Percentiles rank a stretch among this genome's conserved stretches.
phyloP scores from a whole-genome alignment of 2,113 vertebrate species.

The Coregonus clupeaformis region DNA sequence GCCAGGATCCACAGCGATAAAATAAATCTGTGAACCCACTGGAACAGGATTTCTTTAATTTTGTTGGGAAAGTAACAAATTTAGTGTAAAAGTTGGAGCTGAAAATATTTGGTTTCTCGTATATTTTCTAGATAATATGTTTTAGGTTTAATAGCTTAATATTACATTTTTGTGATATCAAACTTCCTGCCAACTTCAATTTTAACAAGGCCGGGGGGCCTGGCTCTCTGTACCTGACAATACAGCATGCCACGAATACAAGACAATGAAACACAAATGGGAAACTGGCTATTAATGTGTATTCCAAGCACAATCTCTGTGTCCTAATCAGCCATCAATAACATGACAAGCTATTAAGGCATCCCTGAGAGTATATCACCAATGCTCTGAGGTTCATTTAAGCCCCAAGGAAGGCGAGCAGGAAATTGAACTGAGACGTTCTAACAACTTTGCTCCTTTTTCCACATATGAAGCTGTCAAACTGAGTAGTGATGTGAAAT shows the following conservation, averaged over 20 bases:
- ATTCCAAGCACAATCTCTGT: constrained; percentile 6
- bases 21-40: constrained; percentile 44
- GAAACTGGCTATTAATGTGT: constrained; percentile 30
- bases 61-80: constrained; percentile 50
- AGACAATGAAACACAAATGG: constrained; percentile 19
- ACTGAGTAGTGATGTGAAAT: not conserved
- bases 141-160: constrained; percentile 55
- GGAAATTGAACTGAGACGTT: constrained; percentile 22
- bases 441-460: constrained; percentile 8
- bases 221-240: constrained; percentile 29
- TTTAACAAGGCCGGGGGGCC: constrained; percentile 48
- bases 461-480: not conserved
- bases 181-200: constrained; percentile 34
- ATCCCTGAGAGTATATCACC: not conserved
- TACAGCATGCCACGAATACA: constrained; percentile 33
- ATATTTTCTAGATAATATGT: constrained; percentile 54
- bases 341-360: constrained; percentile 21
- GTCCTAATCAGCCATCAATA: constrained; percentile 36
- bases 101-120: constrained; percentile 56
- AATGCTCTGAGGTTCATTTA: not conserved
- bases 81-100: constrained; percentile 15
- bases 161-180: constrained; percentile 50
- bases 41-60: constrained; percentile 50
- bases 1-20: constrained; percentile 33
- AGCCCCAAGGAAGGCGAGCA: not conserved